Evolutionary conservation across 2,888 invertebrate species (phyloP).

Genomic region (Scotopteryx bipunctaria): DNA sequence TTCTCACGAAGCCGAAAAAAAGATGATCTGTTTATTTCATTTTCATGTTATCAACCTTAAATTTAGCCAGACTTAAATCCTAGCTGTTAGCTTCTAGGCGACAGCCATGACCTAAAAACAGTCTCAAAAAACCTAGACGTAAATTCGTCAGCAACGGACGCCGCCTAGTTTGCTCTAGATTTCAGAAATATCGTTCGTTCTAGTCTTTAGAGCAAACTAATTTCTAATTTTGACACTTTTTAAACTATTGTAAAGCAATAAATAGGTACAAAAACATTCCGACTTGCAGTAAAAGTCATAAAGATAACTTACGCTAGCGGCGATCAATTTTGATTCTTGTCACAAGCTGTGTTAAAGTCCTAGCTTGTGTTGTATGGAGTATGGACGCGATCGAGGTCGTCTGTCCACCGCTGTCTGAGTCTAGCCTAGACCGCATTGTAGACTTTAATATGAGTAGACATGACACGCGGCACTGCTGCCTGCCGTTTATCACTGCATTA

Average conservation of each 20-base stretch:
- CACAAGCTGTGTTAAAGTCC: constrained; percentile 14
- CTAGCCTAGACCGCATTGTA: constrained; percentile 35
- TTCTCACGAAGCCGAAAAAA: background rate
- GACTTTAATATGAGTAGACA: constrained; percentile 14
- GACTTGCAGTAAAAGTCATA: constrained; percentile 3
- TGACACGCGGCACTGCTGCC: constrained; percentile 1
- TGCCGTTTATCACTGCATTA: background rate
- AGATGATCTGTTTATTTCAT: too few species aligned
- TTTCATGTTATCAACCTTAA: background rate
- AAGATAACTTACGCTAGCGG: background rate
- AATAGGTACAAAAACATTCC: background rate
- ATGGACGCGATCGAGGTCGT: constrained; percentile 43
- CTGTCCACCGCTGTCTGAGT: constrained; percentile 35
- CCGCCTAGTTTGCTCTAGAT: constrained; percentile 1
- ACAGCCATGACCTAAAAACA: constrained; percentile 3
- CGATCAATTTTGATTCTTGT: constrained; percentile 27
- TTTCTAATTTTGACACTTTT: background rate
- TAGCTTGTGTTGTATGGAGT: constrained; percentile 18
- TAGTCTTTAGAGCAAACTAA: background rate
- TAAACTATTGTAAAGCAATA: background rate
- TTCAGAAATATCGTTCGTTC: background rate
- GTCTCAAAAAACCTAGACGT: background rate
- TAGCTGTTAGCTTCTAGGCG: background rate
- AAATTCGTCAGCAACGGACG: background rate
- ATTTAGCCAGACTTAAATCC: background rate